Evolutionary conservation across 2,888 invertebrate genomes (phyloP).

Genomic region (Homarus gammarus): DNA sequence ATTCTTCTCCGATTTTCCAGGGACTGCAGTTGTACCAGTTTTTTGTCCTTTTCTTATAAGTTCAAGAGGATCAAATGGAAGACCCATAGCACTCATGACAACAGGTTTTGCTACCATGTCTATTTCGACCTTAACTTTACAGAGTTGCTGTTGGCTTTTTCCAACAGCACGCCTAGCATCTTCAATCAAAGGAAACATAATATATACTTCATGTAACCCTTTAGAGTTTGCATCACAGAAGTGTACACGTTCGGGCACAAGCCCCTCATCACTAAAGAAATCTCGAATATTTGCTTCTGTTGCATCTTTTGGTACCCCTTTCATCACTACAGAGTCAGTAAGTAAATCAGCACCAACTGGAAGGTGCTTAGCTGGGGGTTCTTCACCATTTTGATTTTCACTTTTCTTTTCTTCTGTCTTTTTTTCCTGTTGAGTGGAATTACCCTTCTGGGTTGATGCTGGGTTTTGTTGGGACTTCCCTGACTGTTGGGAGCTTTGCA

Average conservation of each 20-base stretch:
- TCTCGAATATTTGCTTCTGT: conserved; percentile 70
- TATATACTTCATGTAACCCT: conserved; percentile 52
- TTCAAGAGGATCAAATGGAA: conserved; percentile 73
- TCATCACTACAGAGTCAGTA: conserved; percentile 85
- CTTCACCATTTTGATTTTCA: conserved; percentile 30
- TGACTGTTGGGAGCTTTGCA: conserved; percentile 43
- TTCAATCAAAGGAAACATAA: conserved; percentile 67
- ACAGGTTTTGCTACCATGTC: conserved; percentile 73
- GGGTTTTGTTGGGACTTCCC: conserved; percentile 43
- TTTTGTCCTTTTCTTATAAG: conserved; percentile 73
- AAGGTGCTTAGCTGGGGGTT: not conserved
- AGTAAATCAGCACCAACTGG: conserved; percentile 63
- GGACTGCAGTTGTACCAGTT: not conserved
- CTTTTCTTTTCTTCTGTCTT: conserved; percentile 30
- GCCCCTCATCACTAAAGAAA: conserved; percentile 74
- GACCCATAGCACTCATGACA: conserved; percentile 73
- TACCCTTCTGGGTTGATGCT: not conserved
- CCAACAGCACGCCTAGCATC: conserved; percentile 66
- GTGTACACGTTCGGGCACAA: conserved; percentile 73
- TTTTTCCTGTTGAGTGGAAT: conserved; percentile 29
- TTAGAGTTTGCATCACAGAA: conserved; percentile 38
- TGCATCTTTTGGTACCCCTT: conserved; percentile 82
- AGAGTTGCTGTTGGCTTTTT: conserved; percentile 64
- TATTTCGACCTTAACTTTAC: conserved; percentile 55
- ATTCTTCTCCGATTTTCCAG: not conserved